phyloP scores from a whole-genome alignment of 2,797 vertebrate genomes.

The Lepidocolaptes lacrymiger region DNA sequence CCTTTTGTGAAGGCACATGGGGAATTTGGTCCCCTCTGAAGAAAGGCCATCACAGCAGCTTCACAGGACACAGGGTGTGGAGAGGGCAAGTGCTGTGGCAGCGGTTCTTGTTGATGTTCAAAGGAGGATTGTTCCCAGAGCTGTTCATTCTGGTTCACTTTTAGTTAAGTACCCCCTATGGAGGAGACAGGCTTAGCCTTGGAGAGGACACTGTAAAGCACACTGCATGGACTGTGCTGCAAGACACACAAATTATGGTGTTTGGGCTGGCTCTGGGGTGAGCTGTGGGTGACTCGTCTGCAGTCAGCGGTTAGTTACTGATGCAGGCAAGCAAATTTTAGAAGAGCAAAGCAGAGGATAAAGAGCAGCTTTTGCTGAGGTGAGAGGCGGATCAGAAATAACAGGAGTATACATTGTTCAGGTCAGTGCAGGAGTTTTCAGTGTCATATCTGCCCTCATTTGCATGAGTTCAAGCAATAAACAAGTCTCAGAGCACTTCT shows the following conservation, averaged over 20 bases:
- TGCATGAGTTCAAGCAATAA: not conserved
- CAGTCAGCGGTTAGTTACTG: not conserved
- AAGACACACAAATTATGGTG: not conserved
- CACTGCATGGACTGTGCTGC: not conserved
- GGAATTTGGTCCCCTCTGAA: not conserved
- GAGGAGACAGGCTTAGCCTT: not conserved
- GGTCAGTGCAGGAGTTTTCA: slow-evolving; percentile 12
- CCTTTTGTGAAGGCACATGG: not conserved
- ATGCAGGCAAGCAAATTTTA: not conserved
- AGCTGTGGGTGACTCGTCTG: not conserved
- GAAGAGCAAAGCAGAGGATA: not conserved
- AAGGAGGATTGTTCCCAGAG: not conserved
- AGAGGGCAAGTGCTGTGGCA: not conserved
- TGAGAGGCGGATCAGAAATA: not conserved
- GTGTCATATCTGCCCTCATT: not conserved
- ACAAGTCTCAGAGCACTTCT: not conserved
- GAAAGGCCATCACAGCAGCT: not conserved
- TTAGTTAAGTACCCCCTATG: not conserved
- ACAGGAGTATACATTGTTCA: not conserved
- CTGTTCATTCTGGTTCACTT: not conserved
- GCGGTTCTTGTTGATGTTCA: not conserved
- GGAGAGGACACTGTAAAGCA: slow-evolving; percentile 12
- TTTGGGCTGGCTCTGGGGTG: not conserved
- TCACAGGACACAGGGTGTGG: not conserved
- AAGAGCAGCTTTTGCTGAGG: not conserved